These are phyloP conservation scores for Jacana jacana DNA, from an alignment of 2,113 vertebrate genomes.

Conservation along the genomic window DNA sequence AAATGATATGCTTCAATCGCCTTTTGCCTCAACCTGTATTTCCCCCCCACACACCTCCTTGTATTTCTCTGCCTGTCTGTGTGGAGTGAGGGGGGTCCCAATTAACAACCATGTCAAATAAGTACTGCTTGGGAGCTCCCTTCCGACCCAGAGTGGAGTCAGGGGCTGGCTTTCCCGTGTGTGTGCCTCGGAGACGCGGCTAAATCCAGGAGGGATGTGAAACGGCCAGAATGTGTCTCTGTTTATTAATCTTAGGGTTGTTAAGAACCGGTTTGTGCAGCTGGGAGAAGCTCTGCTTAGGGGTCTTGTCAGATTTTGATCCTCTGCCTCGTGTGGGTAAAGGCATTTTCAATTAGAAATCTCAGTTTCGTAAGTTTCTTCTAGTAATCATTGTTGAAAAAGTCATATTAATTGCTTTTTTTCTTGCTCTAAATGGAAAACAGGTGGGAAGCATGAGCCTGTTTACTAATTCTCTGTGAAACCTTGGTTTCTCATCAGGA, in stretches of 20 bases:
- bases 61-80: not conserved
- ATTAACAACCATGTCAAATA: rapidly evolving
- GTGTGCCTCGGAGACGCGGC: not conserved
- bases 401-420: not conserved
- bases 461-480: not conserved
- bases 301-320: not conserved
- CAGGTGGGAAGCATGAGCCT: conserved; percentile 20
- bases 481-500: not conserved
- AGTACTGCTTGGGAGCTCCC: not conserved
- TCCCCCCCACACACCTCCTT: not conserved
- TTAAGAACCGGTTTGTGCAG: conserved; percentile 5
- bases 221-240: not conserved
- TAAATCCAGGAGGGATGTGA: not conserved
- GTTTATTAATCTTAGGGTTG: not conserved
- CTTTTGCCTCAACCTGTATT: not conserved
- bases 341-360: conserved; percentile 13
- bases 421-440: not conserved
- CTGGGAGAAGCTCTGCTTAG: not conserved
- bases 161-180: not conserved
- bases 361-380: not conserved
- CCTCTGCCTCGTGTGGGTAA: not conserved
- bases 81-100: not conserved
- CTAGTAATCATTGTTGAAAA: not conserved
- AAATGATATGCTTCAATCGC: not conserved
- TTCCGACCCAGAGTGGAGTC: not conserved